phyloP scores from a whole-genome alignment of 2,888 invertebrate genomes.

The Tribolium freemani region DNA sequence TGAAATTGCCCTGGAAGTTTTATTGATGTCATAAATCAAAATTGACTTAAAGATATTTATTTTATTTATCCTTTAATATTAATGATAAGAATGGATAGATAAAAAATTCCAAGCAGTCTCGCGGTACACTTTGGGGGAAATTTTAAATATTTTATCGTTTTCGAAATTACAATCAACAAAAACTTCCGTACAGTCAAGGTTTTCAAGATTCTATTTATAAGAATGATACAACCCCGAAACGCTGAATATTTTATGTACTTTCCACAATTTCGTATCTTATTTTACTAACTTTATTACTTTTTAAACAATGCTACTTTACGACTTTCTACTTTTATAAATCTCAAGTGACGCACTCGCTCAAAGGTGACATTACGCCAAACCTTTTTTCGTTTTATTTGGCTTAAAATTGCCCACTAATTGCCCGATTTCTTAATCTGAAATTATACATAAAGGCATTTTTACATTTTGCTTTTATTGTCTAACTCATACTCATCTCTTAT shows the following conservation, averaged over 20 bases:
- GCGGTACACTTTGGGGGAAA: not conserved
- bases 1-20: not conserved
- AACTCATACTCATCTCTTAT: no score
- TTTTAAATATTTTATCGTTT: constrained; percentile 16
- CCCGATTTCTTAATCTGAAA: no score
- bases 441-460: no score
- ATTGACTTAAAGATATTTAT: not conserved
- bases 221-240: constrained; percentile 8
- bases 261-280: not conserved
- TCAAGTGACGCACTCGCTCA: not conserved
- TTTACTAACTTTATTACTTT: not conserved
- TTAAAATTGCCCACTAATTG: no score
- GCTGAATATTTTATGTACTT: not conserved
- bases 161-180: not conserved
- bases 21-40: not conserved
- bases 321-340: not conserved
- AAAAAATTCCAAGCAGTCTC: not conserved
- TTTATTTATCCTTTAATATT: not conserved
- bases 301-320: not conserved
- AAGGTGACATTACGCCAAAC: no score
- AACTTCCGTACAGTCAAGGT: constrained; percentile 18
- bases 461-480: no score
- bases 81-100: not conserved
- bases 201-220: constrained; percentile 27
- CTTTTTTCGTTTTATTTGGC: no score